These are phyloP conservation scores for Terrapene triunguis DNA, from an alignment of 2,113 vertebrate genomes.

Conservation along the genomic window DNA sequence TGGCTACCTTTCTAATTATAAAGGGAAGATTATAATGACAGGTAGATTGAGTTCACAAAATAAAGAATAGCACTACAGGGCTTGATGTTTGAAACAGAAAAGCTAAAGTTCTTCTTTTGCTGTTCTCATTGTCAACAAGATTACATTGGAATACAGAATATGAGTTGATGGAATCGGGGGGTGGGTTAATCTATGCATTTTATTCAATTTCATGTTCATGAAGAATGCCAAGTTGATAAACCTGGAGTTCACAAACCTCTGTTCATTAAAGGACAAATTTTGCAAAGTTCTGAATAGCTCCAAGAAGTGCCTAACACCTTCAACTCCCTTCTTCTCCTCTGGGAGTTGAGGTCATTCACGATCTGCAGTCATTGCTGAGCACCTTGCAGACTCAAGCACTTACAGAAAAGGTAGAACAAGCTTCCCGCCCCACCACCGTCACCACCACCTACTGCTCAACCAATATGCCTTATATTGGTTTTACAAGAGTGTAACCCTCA, in stretches of 20 bases:
- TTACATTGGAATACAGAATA: not conserved
- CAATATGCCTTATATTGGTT: not conserved
- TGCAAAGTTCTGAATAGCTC: rapidly evolving
- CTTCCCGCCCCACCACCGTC: not conserved
- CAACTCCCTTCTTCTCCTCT: not conserved
- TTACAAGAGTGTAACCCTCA: too few species aligned
- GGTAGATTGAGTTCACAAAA: not conserved
- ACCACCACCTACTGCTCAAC: not conserved
- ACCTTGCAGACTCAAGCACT: not conserved
- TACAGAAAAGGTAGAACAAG: not conserved
- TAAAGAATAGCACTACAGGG: not conserved
- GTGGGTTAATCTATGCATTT: not conserved
- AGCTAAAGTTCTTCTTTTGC: not conserved
- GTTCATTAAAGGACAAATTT: not conserved
- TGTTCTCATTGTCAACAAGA: not conserved
- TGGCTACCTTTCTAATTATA: not conserved
- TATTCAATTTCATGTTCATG: not conserved
- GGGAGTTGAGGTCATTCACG: not conserved
- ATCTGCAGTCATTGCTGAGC: not conserved
- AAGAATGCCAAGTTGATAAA: not conserved
- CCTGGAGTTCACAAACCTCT: not conserved
- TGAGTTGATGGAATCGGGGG: not conserved
- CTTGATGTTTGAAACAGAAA: not conserved
- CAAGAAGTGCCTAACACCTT: not conserved
- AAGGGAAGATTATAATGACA: not conserved